Evolutionary conservation across 2,113 vertebrate genomes (phyloP).

Genomic region (Lathamus discolor): DNA sequence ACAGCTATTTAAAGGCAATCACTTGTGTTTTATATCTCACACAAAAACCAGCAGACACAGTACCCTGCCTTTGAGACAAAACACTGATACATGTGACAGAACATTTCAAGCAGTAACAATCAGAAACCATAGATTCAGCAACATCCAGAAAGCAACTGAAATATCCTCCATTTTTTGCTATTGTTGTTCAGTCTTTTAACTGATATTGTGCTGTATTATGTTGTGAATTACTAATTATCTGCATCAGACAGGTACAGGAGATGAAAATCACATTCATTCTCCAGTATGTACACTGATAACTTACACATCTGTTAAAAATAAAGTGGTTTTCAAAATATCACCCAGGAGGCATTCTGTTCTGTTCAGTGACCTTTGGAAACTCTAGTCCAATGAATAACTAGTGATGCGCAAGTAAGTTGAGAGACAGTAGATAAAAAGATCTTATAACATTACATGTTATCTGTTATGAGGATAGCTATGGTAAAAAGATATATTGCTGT

Average conservation of each 20-base stretch:
- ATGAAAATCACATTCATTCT: background rate
- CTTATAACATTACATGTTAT: background rate
- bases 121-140: constrained; percentile 3
- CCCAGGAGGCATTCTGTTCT: constrained; percentile 31
- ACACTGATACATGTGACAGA: constrained; percentile 33
- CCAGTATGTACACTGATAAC: background rate
- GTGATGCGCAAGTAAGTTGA: background rate
- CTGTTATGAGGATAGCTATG: background rate
- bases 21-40: constrained; percentile 32
- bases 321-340: constrained; percentile 25
- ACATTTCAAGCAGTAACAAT: constrained; percentile 35
- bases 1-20: constrained; percentile 50
- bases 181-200: background rate
- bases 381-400: constrained; percentile 24
- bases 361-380: constrained; percentile 67
- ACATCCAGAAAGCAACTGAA: constrained; percentile 9
- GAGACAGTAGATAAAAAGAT: background rate
- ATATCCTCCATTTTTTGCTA: background rate
- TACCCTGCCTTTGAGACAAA: constrained; percentile 41
- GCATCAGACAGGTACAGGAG: background rate
- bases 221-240: constrained; percentile 12
- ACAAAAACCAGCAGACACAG: constrained; percentile 20
- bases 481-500: background rate
- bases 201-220: background rate
- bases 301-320: constrained; percentile 30